These are phyloP conservation scores for Peromyscus melanophrys DNA, from an alignment of 2,797 vertebrate species.

Conservation along the genomic window DNA sequence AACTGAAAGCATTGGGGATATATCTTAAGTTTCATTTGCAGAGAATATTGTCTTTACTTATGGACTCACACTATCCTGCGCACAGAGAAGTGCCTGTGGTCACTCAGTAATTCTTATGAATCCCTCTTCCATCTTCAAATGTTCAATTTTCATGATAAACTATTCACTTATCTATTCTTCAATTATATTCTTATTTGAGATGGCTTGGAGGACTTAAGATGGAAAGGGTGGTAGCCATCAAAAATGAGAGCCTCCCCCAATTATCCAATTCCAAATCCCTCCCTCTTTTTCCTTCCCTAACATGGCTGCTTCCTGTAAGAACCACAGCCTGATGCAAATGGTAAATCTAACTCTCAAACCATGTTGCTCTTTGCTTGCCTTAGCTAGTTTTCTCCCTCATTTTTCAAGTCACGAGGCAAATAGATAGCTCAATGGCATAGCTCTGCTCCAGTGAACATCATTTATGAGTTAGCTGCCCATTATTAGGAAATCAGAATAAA, in stretches of 20 bases:
- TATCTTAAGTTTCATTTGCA: not conserved
- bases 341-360: not conserved
- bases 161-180: not conserved
- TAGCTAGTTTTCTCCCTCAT: slow-evolving; percentile 21
- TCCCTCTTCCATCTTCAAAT: not conserved
- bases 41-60: not conserved
- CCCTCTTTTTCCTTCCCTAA: not conserved
- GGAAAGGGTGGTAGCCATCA: not conserved
- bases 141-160: not conserved
- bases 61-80: too few species aligned
- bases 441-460: slow-evolving; percentile 65
- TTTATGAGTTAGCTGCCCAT: slow-evolving; percentile 55
- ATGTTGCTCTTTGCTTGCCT: slow-evolving; percentile 38
- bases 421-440: slow-evolving; percentile 12
- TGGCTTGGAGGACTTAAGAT: not conserved
- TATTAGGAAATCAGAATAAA: slow-evolving; percentile 69
- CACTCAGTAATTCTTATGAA: not conserved
- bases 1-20: not conserved
- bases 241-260: not conserved
- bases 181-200: slow-evolving; percentile 6
- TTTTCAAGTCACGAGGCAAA: slow-evolving; percentile 63
- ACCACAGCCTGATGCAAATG: not conserved
- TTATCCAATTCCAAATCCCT: not conserved
- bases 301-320: not conserved
- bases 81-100: not conserved